These are phyloP conservation scores for Erethizon dorsatum DNA, from an alignment of 2,797 vertebrate species.

Conservation along the genomic window DNA sequence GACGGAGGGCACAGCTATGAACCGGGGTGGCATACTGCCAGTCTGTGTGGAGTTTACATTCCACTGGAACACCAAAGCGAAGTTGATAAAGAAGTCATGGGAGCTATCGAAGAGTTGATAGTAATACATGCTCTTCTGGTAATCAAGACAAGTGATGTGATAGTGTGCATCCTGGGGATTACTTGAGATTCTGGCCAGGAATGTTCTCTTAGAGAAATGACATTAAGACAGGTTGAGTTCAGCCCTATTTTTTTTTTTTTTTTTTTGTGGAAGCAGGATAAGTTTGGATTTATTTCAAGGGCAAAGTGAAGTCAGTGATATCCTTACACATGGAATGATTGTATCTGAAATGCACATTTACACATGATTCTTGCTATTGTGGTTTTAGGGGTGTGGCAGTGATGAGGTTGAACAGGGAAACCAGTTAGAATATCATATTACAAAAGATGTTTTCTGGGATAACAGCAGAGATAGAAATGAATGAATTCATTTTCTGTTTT, in stretches of 20 bases:
- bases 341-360: not conserved
- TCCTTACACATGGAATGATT: not conserved
- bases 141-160: not conserved
- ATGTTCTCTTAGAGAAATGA: not conserved
- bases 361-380: not conserved
- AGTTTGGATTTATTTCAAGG: constrained; percentile 4
- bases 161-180: not conserved
- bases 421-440: not conserved
- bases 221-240: not conserved
- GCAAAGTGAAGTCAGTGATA: not conserved
- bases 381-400: not conserved
- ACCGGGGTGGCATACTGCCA: not conserved
- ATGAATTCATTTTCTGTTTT: not conserved
- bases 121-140: not conserved
- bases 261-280: not conserved
- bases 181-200: not conserved
- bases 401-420: not conserved
- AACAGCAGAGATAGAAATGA: not conserved
- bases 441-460: not conserved
- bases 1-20: not conserved
- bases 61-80: not conserved
- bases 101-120: not conserved
- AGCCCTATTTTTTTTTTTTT: too few relatives aligned
- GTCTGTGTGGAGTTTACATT: not conserved
- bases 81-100: not conserved